Conservation (phyloP, 1,140 invertebrate genomes). For the Bombyx mandarina region DNA sequence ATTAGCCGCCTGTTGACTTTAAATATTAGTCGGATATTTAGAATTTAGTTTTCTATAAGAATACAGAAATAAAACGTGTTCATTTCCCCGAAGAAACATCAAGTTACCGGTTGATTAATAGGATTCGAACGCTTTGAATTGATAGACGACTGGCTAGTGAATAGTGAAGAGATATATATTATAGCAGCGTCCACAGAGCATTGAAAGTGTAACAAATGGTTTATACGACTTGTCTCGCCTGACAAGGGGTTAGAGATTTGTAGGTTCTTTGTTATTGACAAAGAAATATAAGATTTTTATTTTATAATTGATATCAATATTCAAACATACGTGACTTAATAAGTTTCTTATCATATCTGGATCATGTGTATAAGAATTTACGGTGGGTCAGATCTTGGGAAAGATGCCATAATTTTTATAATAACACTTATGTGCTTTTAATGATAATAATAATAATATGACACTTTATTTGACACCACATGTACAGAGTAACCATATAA, state of each 20-base stretch:
- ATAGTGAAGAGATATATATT: constrained; percentile 1
- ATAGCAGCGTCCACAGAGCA: neutral
- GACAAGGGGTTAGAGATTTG: neutral
- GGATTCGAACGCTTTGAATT: neutral
- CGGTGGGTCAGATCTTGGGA: too few relatives aligned
- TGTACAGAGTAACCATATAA: too few relatives aligned
- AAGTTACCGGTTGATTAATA: neutral
- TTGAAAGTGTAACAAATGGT: constrained; percentile 3
- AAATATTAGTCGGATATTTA: too few relatives aligned
- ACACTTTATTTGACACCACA: too few relatives aligned
- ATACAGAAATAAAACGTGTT: too few relatives aligned
- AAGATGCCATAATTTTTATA: too few relatives aligned
- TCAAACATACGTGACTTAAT: too few relatives aligned
- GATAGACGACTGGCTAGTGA: constrained; percentile 1
- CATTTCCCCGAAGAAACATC: neutral
- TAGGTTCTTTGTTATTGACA: neutral
- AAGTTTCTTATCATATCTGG: too few relatives aligned
- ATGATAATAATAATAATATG: too few relatives aligned
- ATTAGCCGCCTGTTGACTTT: neutral
- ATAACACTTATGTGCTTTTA: too few relatives aligned
- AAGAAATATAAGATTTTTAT: neutral
- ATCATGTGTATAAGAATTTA: too few relatives aligned
- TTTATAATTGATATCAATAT: neutral
- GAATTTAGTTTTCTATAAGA: too few relatives aligned
- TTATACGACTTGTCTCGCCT: neutral